A percentile compares a stretch with the other conserved stretches of the same genome.
Evolutionary conservation across 30 jellyfish, hydroid and myxozoan genomes (phyloP).

Genomic region (Hydractinia echinata): DNA sequence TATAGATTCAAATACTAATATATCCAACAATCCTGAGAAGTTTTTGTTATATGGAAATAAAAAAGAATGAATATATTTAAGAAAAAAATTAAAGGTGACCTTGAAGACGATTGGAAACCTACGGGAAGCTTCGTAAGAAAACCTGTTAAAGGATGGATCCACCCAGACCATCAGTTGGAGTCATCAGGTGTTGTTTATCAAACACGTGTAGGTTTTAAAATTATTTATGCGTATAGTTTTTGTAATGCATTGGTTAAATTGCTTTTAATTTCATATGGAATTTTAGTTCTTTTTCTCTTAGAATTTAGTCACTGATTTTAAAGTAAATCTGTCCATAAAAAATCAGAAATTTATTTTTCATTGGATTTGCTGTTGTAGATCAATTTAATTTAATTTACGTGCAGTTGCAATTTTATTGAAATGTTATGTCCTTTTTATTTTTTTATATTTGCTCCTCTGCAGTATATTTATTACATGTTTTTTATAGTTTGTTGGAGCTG

Average conservation of each 20-base stretch:
- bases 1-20: no score
- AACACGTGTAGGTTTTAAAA: not conserved
- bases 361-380: no score
- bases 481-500: slow-evolving; percentile 83
- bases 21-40: no score
- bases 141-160: slow-evolving; percentile 31
- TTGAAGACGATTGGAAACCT: slow-evolving; percentile 19
- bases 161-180: slow-evolving; percentile 16
- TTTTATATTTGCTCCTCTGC: not conserved
- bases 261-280: no score
- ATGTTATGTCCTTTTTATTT: not conserved
- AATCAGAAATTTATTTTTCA: no score
- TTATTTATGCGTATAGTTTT: not conserved
- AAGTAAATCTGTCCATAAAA: not conserved
- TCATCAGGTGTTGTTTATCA: slow-evolving; percentile 14
- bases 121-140: slow-evolving; percentile 13
- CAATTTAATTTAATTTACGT: not conserved
- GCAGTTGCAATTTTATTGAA: not conserved
- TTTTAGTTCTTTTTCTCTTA: not conserved
- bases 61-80: not conserved
- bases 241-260: no score
- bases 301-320: not conserved
- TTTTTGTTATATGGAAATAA: no score
- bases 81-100: not conserved
- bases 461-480: slow-evolving; percentile 6